Conservation (phyloP, 2,797 vertebrate species). For the Darevskia mixta region DNA sequence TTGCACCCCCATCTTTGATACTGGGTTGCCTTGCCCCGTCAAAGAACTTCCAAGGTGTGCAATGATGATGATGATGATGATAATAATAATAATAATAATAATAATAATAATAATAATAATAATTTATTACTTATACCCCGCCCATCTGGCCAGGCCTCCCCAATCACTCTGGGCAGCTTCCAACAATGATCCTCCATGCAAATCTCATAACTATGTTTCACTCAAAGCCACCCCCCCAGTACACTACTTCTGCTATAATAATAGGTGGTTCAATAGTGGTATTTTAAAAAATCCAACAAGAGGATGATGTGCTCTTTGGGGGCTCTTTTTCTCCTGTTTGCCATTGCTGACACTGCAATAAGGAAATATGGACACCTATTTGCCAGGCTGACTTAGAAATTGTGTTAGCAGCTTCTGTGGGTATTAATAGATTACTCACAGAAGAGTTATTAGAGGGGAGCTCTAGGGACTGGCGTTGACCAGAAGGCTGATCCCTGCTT, state of each 20-base stretch:
- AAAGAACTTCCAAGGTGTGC: background rate
- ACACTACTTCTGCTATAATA: background rate
- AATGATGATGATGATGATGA: background rate
- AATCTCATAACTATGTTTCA: background rate
- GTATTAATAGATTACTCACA: background rate
- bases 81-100: background rate
- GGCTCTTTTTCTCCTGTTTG: background rate
- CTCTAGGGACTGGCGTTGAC: background rate
- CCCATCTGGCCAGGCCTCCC: too few relatives aligned
- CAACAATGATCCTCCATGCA: background rate
- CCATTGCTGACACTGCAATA: background rate
- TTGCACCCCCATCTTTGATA: background rate
- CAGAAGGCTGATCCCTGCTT: background rate
- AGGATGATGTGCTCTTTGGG: too few relatives aligned
- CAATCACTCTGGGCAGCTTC: too few relatives aligned
- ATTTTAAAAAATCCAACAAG: background rate
- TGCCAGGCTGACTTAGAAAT: constrained; percentile 54
- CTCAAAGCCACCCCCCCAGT: background rate
- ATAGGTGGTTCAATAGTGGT: background rate
- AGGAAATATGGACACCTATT: background rate
- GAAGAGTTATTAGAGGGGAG: background rate
- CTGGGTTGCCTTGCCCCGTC: background rate
- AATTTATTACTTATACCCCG: too few relatives aligned
- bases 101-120: background rate
- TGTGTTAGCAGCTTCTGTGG: constrained; percentile 43